phyloP scores from a whole-genome alignment of 64 coral and sea anemone genomes.

The Porites australiensis region DNA sequence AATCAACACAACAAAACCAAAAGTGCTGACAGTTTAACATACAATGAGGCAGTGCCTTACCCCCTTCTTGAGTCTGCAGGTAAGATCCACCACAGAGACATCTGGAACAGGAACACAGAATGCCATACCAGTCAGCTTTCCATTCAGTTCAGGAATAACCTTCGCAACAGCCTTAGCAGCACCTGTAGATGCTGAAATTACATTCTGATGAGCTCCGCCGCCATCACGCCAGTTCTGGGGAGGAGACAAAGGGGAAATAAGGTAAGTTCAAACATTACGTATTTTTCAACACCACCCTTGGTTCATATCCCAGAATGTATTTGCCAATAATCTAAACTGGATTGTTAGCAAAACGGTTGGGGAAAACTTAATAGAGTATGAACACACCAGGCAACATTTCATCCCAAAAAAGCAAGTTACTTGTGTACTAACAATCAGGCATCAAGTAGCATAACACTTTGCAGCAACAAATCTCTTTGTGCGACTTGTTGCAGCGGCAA shows the following conservation, averaged over 20 bases:
- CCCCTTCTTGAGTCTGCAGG: conserved; percentile 77
- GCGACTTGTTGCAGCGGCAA: too few relatives aligned
- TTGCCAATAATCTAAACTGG: too few relatives aligned
- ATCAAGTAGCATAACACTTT: too few relatives aligned
- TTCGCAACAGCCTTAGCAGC: conserved; percentile 99
- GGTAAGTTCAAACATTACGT: neutral
- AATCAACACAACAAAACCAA: too few relatives aligned
- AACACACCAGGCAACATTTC: too few relatives aligned
- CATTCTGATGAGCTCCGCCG: conserved; percentile 95
- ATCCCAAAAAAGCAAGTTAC: too few relatives aligned
- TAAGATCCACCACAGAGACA: conserved; percentile 97
- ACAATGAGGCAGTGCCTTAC: conserved; percentile 47
- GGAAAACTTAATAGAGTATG: too few relatives aligned
- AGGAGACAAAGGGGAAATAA: neutral
- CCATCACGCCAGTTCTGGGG: conserved; percentile 97
- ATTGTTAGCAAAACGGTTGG: too few relatives aligned
- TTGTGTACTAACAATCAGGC: too few relatives aligned
- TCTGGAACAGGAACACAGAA: conserved; percentile 97
- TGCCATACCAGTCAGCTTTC: conserved; percentile 98
- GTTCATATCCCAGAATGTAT: too few relatives aligned
- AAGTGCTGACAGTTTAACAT: neutral
- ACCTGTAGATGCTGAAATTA: conserved; percentile 96
- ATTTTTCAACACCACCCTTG: too few relatives aligned
- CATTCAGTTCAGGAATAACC: conserved; percentile 96
- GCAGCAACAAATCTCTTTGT: too few relatives aligned